Percentiles rank a stretch among this genome's conserved stretches.
Conservation (phyloP, 2,888 invertebrate species). For the Saturnia japonica region DNA sequence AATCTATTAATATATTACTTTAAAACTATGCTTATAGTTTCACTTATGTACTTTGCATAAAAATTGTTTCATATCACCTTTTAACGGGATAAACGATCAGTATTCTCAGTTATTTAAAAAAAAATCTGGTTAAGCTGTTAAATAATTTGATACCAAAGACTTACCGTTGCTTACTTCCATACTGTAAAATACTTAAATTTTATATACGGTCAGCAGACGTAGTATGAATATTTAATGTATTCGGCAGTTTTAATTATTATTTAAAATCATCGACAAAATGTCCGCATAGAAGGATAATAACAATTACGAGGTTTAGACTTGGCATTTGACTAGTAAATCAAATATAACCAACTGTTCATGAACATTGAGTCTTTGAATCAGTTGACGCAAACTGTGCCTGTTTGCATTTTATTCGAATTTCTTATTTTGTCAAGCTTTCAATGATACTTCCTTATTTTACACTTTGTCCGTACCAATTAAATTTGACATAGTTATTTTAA, state of each 20-base stretch:
- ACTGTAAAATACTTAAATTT: slow-evolving; percentile 6
- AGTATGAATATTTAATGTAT: not conserved
- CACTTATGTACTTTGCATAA: not conserved
- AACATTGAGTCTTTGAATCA: too few species aligned
- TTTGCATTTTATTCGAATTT: not conserved
- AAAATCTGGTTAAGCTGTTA: not conserved
- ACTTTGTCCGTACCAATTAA: not conserved
- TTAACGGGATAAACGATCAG: not conserved
- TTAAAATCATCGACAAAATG: not conserved
- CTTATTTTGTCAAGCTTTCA: not conserved
- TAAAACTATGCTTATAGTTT: slow-evolving; percentile 50
- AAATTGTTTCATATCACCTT: not conserved
- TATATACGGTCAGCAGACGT: not conserved
- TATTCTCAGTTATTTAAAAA: not conserved
- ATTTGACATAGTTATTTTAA: not conserved
- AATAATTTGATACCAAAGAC: not conserved
- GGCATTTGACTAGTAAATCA: not conserved
- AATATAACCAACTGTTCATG: not conserved
- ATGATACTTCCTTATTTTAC: not conserved
- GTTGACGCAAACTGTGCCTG: not conserved
- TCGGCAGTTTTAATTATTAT: not conserved
- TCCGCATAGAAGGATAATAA: not conserved
- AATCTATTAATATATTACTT: slow-evolving; percentile 67
- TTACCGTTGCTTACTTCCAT: not conserved
- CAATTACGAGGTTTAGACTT: not conserved